Conservation (phyloP, 2,113 vertebrate species). For the Nansenia antarctica region DNA sequence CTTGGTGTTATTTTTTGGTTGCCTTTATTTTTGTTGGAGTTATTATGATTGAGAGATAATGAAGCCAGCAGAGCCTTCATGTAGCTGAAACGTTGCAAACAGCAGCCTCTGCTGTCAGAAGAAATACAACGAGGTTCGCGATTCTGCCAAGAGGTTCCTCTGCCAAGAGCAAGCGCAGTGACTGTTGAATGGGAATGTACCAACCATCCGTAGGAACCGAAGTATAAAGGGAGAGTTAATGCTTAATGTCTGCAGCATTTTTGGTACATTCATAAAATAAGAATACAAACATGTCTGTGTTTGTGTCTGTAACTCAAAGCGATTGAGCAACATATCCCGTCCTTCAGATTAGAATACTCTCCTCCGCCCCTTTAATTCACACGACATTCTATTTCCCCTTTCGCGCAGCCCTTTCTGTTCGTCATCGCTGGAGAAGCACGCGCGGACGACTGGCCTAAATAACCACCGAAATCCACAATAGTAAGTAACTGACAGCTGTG, state of each 20-base stretch:
- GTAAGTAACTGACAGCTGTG: constrained; percentile 53
- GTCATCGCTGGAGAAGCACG: constrained; percentile 43
- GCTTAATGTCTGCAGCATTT: background rate
- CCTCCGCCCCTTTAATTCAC: background rate
- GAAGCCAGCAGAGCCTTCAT: background rate
- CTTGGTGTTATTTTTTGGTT: too few relatives aligned
- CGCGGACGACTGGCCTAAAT: constrained; percentile 30
- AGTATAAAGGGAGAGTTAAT: background rate
- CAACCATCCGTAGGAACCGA: background rate
- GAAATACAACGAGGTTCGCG: too few relatives aligned
- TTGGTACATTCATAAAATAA: background rate
- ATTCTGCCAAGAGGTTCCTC: background rate
- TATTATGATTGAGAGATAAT: too few relatives aligned
- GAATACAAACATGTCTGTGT: background rate
- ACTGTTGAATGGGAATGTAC: background rate
- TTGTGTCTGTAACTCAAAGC: background rate
- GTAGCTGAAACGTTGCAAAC: background rate
- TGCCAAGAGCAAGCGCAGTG: background rate
- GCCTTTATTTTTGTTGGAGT: too few relatives aligned
- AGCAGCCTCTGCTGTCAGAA: background rate
- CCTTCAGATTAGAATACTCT: too few relatives aligned
- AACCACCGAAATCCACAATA: constrained; percentile 20
- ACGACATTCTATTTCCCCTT: constrained; percentile 9
- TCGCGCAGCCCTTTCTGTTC: constrained; percentile 34
- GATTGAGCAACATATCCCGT: background rate